Percentiles rank a stretch among this genome's conserved stretches.
Evolutionary conservation across 2,113 vertebrate genomes (phyloP).

Genomic region (Entelurus aequoreus): DNA sequence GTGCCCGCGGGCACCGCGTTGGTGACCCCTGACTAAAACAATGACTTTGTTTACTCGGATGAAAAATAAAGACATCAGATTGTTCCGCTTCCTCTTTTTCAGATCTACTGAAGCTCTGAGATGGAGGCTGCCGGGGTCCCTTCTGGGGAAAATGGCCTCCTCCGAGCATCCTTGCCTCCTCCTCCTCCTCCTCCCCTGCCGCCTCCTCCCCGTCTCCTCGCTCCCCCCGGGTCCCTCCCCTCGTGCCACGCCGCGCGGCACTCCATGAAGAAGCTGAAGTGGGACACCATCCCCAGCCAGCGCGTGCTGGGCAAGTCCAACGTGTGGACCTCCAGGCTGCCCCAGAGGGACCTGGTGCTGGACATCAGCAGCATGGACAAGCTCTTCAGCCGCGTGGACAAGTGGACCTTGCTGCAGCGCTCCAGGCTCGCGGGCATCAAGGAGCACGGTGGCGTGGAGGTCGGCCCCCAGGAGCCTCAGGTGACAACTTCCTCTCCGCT

Average conservation of each 20-base stretch:
- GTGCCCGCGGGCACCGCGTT: too few species aligned
- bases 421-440: slow-evolving; percentile 28
- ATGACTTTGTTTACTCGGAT: too few species aligned
- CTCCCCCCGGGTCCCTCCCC: slow-evolving; percentile 10
- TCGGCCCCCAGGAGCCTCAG: slow-evolving; percentile 40
- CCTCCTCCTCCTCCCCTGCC: slow-evolving; percentile 35
- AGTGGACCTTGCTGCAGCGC: slow-evolving; percentile 15
- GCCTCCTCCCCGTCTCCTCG: slow-evolving; percentile 2
- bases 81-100: background rate
- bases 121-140: background rate
- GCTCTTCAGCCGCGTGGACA: slow-evolving; percentile 73
- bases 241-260: slow-evolving; percentile 30
- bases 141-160: background rate
- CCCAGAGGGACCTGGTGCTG: slow-evolving; percentile 63
- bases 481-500: slow-evolving; percentile 22
- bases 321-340: slow-evolving; percentile 70
- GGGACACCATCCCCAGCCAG: slow-evolving; percentile 76
- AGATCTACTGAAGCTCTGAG: background rate
- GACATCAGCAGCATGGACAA: slow-evolving; percentile 75
- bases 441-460: slow-evolving; percentile 33
- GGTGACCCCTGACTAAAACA: too few species aligned
- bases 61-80: too few species aligned
- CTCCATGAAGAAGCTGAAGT: slow-evolving; percentile 78
- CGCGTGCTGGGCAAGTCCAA: slow-evolving; percentile 71
- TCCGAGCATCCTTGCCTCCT: background rate